phyloP scores from a whole-genome alignment of 2,888 invertebrate genomes.

The Limnephilus auricula region DNA sequence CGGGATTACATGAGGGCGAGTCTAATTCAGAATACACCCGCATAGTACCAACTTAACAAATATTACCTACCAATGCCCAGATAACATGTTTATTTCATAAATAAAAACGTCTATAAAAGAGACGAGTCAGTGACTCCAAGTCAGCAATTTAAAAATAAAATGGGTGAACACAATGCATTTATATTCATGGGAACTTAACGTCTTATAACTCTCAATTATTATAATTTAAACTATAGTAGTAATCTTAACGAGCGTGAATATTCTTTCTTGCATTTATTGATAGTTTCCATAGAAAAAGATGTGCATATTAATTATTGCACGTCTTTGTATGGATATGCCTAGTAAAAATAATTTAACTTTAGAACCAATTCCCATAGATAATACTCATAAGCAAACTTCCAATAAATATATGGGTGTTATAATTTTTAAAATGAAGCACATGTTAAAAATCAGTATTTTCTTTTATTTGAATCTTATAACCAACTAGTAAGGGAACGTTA shows the following conservation, averaged over 20 bases:
- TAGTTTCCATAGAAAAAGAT: not conserved
- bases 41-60: not conserved
- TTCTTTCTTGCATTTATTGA: not conserved
- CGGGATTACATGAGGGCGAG: not conserved
- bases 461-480: too few relatives aligned
- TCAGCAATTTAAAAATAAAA: not conserved
- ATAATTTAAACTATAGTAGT: not conserved
- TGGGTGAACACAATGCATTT: slow-evolving; percentile 1
- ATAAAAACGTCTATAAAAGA: not conserved
- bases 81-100: not conserved
- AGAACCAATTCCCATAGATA: not conserved
- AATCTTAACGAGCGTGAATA: not conserved
- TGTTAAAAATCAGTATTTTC: too few relatives aligned
- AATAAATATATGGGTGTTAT: too few relatives aligned
- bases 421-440: too few relatives aligned
- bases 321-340: not conserved
- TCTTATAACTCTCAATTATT: not conserved
- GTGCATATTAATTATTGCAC: not conserved
- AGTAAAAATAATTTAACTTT: not conserved
- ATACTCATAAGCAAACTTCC: not conserved
- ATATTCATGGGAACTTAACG: not conserved
- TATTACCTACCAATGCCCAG: not conserved
- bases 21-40: not conserved
- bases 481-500: not conserved
- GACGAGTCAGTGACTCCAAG: not conserved